Evolutionary conservation across 2,888 invertebrate species (phyloP).

Genomic region (Cerceris rybyensis): DNA sequence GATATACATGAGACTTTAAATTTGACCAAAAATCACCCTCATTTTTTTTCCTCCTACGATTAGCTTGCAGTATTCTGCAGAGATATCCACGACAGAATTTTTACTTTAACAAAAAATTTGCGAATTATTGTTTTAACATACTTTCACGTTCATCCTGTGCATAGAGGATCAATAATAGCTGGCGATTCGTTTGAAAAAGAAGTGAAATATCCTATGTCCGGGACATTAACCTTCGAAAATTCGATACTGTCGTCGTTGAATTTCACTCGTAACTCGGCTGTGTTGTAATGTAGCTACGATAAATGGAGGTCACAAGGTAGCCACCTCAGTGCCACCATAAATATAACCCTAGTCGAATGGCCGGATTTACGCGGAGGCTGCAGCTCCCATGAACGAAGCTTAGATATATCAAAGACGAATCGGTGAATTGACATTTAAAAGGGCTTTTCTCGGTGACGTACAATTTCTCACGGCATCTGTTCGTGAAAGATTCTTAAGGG

Average conservation of each 20-base stretch:
- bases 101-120: too few relatives aligned
- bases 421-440: slow-evolving; percentile 11
- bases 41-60: too few relatives aligned
- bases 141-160: background rate
- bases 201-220: slow-evolving; percentile 20
- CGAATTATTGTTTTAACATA: background rate
- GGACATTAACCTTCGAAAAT: slow-evolving; percentile 13
- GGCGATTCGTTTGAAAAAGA: background rate
- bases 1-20: too few relatives aligned
- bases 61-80: too few relatives aligned
- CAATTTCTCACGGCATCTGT: background rate
- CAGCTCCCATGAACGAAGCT: background rate
- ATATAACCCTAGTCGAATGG: slow-evolving; percentile 41
- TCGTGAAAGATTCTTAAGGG: background rate
- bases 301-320: slow-evolving; percentile 30
- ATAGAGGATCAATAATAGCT: background rate
- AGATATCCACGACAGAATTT: too few relatives aligned
- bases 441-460: slow-evolving; percentile 4
- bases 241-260: slow-evolving; percentile 24
- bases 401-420: slow-evolving; percentile 10
- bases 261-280: slow-evolving; percentile 20
- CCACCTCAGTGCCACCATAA: slow-evolving; percentile 41
- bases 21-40: too few relatives aligned
- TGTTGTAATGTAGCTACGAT: slow-evolving; percentile 31
- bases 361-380: slow-evolving; percentile 31